Evolutionary conservation across 2,113 vertebrate genomes (phyloP).

Genomic region (human): GRCh38 chr20:40340501-40341000

Average conservation of each 20-base stretch:
- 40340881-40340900: not conserved
- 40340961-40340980: not conserved
- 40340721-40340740: not conserved
- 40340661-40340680: not conserved
- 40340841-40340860: not conserved
- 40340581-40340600: not conserved
- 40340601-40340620: not conserved
- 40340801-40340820: not conserved
- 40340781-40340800: not conserved
- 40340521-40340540: not conserved
- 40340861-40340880: not conserved
- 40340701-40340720: not conserved
- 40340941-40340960: not conserved
- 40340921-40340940: not conserved
- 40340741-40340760: not conserved
- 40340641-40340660: not conserved
- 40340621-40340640: not conserved
- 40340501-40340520: not conserved
- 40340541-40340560: too few species aligned
- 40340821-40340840: not conserved
- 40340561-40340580: not conserved
- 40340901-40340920: not conserved
- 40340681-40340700: not conserved
- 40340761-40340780: not conserved
- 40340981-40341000: too few species aligned